These are phyloP conservation scores for Diglossa cyanea DNA, from an alignment of 2,797 vertebrate species.

Conservation along the genomic window DNA sequence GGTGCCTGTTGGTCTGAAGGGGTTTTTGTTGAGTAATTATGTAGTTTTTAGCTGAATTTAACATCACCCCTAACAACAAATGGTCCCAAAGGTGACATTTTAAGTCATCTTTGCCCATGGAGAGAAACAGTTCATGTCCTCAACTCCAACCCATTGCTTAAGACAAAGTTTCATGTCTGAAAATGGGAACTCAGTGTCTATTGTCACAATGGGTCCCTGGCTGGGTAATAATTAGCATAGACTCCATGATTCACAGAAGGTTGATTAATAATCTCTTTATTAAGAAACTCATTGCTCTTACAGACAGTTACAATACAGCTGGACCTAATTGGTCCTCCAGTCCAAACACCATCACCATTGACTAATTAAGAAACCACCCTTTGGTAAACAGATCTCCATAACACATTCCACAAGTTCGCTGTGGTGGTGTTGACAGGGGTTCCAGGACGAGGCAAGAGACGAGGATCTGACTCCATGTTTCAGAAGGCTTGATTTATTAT, in stretches of 20 bases:
- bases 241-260: not conserved
- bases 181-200: not conserved
- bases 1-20: not conserved
- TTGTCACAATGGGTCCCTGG: not conserved
- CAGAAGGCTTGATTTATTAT: too few relatives aligned
- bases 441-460: too few relatives aligned
- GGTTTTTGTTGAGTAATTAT: accelerated
- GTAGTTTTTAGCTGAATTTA: not conserved
- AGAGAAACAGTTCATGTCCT: not conserved
- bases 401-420: not conserved
- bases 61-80: accelerated
- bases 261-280: not conserved
- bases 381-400: not conserved
- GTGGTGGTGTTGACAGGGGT: too few relatives aligned
- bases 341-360: not conserved
- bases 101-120: not conserved
- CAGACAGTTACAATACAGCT: not conserved
- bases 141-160: not conserved
- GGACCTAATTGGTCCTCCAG: not conserved
- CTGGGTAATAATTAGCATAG: not conserved
- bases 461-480: too few relatives aligned
- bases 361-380: not conserved
- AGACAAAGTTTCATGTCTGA: not conserved
- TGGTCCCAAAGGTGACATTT: not conserved
- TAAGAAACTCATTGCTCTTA: not conserved